Base-by-base conservation (phyloP, 2,888 invertebrate species). In the Nebria brevicollis region DNA sequence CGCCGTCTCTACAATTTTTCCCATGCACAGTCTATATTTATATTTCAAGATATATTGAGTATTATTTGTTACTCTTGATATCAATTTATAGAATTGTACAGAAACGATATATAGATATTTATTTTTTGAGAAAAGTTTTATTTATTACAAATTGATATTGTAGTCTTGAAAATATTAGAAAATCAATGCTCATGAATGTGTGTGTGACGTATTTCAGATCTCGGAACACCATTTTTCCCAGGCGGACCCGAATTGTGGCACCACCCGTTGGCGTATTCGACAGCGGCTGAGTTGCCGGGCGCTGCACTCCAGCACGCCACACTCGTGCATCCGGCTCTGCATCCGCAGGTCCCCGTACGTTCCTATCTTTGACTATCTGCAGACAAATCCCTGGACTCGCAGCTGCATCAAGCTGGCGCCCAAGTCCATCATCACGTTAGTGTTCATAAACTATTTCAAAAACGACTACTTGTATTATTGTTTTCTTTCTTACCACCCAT, bases 351-450 rank as follows among this genome's bases (percentile, higher is more conserved):
- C 91, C 97, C 97, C 90, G 97, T 97, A 90, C 96, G 97, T 91
- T 96, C 96, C 92, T 97, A 96, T 93, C 96, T 97, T 94, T 97
- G 96, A 97, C 96, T 96, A 96, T 95, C 96, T 95, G 93, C 94
- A 92, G 94, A 94, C 93, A 94, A 95, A 92, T 92, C 93, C 90
- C 89, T 90, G 91, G 91, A 91, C 90, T 90, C 90, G 88, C 91
- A 90, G 89, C 90, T 88, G 85, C 88, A 88, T 86, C 88, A 88
- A 87, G 87, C 91, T 88, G 90, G 90, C 89, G 90, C 90, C 89
- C 90, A 90, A 89, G 90, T 91, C 89, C 88, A 88, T 86, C 89
- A 89, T 86, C 91, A 91, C 90, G 91, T 91, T 89, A 91, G 91
- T 91, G 87, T 87, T 87, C 54, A 86, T 82, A 83, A 65, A 66